phyloP scores from a whole-genome alignment of 2,888 invertebrate species.

The Himalopsyche kuldschensis region DNA sequence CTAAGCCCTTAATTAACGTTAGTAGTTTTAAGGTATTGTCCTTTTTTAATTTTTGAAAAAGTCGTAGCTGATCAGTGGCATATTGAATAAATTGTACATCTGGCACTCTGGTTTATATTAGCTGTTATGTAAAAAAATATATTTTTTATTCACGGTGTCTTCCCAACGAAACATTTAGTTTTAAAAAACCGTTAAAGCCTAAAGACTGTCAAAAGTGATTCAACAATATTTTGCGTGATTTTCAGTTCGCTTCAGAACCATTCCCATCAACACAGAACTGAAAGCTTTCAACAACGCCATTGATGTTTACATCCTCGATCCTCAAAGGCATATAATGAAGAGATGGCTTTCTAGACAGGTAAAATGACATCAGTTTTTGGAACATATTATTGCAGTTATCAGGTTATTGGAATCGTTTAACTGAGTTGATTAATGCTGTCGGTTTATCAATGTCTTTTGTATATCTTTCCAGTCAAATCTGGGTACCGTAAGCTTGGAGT shows the following conservation, averaged over 20 bases:
- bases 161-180: no score
- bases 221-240: not conserved
- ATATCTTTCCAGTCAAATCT: constrained; percentile 68
- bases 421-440: no score
- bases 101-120: no score
- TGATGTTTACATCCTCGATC: constrained; percentile 90
- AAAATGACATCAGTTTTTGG: constrained; percentile 16
- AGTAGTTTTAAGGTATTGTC: no score
- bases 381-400: not conserved
- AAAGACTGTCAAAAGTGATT: not conserved
- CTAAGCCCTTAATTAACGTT: no score
- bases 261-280: constrained; percentile 90
- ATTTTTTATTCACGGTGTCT: no score
- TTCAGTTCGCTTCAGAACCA: constrained; percentile 81
- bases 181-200: no score
- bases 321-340: constrained; percentile 82
- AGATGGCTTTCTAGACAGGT: constrained; percentile 91
- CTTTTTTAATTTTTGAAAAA: no score
- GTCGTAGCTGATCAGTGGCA: no score
- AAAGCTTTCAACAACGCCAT: constrained; percentile 89
- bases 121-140: no score
- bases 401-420: not conserved
- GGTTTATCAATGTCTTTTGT: not conserved
- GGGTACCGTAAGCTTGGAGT: constrained; percentile 90
- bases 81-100: no score